These are phyloP conservation scores for Lerema accius DNA, from an alignment of 1,140 invertebrate genomes.

Conservation along the genomic window DNA sequence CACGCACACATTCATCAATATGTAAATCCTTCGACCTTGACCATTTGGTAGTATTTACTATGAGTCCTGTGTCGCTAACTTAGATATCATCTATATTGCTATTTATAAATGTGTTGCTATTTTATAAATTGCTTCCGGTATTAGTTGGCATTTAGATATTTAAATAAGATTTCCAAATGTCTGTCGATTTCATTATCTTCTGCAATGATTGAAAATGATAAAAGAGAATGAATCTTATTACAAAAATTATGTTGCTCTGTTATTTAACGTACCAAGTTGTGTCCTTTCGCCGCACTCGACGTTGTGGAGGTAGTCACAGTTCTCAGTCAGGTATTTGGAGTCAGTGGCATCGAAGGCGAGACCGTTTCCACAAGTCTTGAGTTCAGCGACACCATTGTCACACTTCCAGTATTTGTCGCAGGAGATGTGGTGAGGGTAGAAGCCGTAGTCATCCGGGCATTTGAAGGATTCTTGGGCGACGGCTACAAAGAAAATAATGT, in stretches of 20 bases:
- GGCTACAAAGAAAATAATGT: slow-evolving; percentile 82
- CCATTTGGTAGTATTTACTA: slow-evolving; percentile 35
- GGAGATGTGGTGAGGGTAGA: slow-evolving; percentile 93
- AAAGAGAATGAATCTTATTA: slow-evolving; percentile 3
- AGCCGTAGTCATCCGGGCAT: slow-evolving; percentile 97
- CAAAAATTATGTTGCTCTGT: not conserved
- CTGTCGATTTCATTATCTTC: slow-evolving; percentile 2
- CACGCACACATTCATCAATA: slow-evolving; percentile 39
- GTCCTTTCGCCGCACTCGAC: slow-evolving; percentile 96
- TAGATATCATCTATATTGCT: slow-evolving; percentile 4
- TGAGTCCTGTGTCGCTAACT: slow-evolving; percentile 15
- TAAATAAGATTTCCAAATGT: slow-evolving; percentile 11
- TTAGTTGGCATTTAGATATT: slow-evolving; percentile 1
- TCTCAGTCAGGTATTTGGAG: slow-evolving; percentile 94
- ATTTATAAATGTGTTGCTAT: slow-evolving; percentile 10
- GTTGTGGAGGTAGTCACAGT: slow-evolving; percentile 97
- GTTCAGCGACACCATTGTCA: slow-evolving; percentile 92
- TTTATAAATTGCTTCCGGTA: slow-evolving; percentile 18
- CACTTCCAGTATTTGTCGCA: slow-evolving; percentile 99
- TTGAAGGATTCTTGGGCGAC: slow-evolving; percentile 92
- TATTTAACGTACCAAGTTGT: slow-evolving; percentile 86
- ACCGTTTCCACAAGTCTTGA: slow-evolving; percentile 97
- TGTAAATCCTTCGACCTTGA: slow-evolving; percentile 45
- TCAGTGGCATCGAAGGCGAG: slow-evolving; percentile 95
- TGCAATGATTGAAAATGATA: slow-evolving; percentile 3